Evolutionary conservation across 2,797 vertebrate genomes (phyloP).

Genomic region (Echiichthys vipera): DNA sequence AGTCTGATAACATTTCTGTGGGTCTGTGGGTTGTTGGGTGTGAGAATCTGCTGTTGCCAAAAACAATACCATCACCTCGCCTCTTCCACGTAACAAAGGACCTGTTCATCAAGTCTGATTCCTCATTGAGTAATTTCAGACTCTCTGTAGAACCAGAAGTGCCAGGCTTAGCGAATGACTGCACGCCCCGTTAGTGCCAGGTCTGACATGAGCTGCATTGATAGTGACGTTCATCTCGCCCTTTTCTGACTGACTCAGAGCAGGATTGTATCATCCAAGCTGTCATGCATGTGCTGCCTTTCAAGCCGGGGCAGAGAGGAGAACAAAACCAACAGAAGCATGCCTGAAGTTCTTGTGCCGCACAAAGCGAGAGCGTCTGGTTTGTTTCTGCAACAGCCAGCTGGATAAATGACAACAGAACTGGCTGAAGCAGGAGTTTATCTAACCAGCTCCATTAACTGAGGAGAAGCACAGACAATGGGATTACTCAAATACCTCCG

Average conservation of each 20-base stretch:
- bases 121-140: conserved; percentile 37
- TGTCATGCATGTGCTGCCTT: conserved; percentile 52
- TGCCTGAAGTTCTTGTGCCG: conserved; percentile 64
- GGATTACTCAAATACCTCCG: conserved; percentile 53
- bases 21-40: conserved; percentile 20
- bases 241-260: conserved; percentile 55
- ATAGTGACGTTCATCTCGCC: conserved; percentile 41
- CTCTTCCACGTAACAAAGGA: conserved; percentile 41
- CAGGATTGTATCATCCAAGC: conserved; percentile 51
- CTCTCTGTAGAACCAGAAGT: conserved; percentile 68
- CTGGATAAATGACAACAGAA: conserved; percentile 56
- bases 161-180: conserved; percentile 39
- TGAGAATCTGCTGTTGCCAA: conserved; percentile 13
- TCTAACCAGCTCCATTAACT: conserved; percentile 33
- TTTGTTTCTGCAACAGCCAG: conserved; percentile 58
- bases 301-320: conserved; percentile 28
- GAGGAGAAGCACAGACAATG: conserved; percentile 31
- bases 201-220: conserved; percentile 50
- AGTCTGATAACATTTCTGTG: conserved; percentile 11
- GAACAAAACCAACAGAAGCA: conserved; percentile 68
- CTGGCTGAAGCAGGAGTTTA: conserved; percentile 50
- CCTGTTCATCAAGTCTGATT: conserved; percentile 37
- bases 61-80: conserved; percentile 26
- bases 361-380: conserved; percentile 39
- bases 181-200: conserved; percentile 26